A percentile compares a stretch with the other conserved stretches of the same genome.
phyloP scores from a whole-genome alignment of 2,888 invertebrate genomes.

The Sphaerophoria taeniata region DNA sequence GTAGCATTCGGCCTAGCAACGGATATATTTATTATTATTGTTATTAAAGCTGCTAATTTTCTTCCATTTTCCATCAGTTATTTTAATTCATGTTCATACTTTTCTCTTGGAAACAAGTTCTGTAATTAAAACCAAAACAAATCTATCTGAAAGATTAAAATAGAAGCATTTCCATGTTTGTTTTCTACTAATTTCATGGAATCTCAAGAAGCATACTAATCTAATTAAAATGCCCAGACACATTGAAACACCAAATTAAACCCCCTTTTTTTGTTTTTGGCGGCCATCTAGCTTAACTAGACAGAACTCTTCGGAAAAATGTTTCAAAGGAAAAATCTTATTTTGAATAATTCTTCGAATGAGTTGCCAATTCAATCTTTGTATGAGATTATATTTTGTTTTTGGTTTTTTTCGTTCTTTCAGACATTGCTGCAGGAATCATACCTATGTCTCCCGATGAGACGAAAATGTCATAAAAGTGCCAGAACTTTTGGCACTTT shows the following conservation, averaged over 20 bases:
- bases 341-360: too few species aligned
- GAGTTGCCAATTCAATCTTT: slow-evolving; percentile 49
- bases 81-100: too few species aligned
- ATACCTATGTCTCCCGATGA: slow-evolving; percentile 5
- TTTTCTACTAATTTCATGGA: slow-evolving; percentile 24
- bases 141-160: too few species aligned
- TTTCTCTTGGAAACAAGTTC: too few species aligned
- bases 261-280: slow-evolving; percentile 26
- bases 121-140: too few species aligned
- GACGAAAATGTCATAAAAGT: slow-evolving; percentile 1
- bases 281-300: background rate
- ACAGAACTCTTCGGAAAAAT: slow-evolving; percentile 26
- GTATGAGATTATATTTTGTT: background rate
- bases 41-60: too few species aligned
- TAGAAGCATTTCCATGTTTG: background rate
- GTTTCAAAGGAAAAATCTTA: slow-evolving; percentile 18
- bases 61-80: too few species aligned
- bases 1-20: too few species aligned
- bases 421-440: slow-evolving; percentile 14
- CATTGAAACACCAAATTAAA: slow-evolving; percentile 26
- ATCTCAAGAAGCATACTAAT: slow-evolving; percentile 37
- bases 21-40: too few species aligned
- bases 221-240: slow-evolving; percentile 67
- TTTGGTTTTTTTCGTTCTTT: background rate
- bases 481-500: slow-evolving; percentile 39